Conservation (phyloP, 2,113 vertebrate genomes). For the Madoqua kirkii region DNA sequence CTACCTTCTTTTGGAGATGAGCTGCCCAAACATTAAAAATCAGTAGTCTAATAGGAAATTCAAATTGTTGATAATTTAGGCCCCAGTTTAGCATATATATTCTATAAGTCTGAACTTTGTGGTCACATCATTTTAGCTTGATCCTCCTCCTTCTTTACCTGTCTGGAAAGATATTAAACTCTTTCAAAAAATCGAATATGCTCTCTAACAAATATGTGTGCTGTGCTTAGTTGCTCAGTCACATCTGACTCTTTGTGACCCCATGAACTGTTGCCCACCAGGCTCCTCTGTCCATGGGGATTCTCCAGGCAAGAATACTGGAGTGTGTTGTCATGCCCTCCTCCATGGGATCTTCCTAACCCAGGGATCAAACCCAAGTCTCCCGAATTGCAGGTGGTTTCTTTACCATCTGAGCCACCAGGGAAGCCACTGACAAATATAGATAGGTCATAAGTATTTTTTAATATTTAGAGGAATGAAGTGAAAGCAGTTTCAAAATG, state of each 20-base stretch:
- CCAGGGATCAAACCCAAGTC: neutral
- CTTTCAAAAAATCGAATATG: neutral
- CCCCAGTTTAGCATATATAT: neutral
- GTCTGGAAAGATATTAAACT: neutral
- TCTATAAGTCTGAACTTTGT: neutral
- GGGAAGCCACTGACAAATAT: neutral
- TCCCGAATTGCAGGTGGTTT: neutral
- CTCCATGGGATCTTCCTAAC: neutral
- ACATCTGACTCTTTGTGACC: neutral
- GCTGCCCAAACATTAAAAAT: neutral
- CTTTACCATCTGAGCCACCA: neutral
- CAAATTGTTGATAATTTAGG: neutral
- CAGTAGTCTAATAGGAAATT: neutral
- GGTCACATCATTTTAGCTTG: neutral
- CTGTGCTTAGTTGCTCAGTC: neutral
- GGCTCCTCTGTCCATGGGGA: neutral
- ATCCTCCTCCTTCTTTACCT: neutral
- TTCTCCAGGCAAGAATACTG: neutral
- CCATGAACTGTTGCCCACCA: neutral
- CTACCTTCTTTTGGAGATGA: neutral
- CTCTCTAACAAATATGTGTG: neutral
- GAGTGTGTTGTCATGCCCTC: neutral
- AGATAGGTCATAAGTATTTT: neutral
- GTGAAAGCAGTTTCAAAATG: conserved; percentile 8
- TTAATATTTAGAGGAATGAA: neutral